phyloP scores from a whole-genome alignment of 2,888 invertebrate genomes.

The Molorchus minor region DNA sequence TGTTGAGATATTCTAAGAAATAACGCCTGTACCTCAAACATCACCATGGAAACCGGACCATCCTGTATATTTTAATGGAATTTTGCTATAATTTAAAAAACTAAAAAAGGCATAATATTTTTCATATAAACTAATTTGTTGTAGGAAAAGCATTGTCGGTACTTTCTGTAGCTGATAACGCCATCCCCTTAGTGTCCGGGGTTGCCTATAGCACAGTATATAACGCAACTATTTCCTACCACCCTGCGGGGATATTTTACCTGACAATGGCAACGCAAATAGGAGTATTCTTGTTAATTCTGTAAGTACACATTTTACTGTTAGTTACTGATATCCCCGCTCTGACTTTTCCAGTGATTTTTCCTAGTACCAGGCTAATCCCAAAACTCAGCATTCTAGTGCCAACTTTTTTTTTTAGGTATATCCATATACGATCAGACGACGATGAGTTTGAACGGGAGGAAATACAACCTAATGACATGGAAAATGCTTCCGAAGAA shows the following conservation, averaged over 20 bases:
- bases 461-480: background rate
- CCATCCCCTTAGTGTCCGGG: slow-evolving; percentile 79
- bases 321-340: background rate
- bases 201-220: slow-evolving; percentile 78
- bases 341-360: no score
- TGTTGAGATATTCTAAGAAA: no score
- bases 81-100: no score
- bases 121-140: no score
- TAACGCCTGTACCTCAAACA: no score
- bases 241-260: slow-evolving; percentile 73
- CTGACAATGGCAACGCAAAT: slow-evolving; percentile 77
- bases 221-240: slow-evolving; percentile 70
- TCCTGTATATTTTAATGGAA: no score
- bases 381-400: background rate
- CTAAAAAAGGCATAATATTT: no score
- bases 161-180: slow-evolving; percentile 82
- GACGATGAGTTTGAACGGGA: background rate
- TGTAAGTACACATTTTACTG: slow-evolving; percentile 73
- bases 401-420: background rate
- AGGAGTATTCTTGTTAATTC: slow-evolving; percentile 70
- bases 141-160: slow-evolving; percentile 80
- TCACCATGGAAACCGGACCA: no score
- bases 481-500: background rate
- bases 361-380: background rate
- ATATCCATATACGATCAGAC: background rate